Evolutionary conservation across 1,140 invertebrate genomes (phyloP).

Genomic region (Thaumatotibia leucotreta): DNA sequence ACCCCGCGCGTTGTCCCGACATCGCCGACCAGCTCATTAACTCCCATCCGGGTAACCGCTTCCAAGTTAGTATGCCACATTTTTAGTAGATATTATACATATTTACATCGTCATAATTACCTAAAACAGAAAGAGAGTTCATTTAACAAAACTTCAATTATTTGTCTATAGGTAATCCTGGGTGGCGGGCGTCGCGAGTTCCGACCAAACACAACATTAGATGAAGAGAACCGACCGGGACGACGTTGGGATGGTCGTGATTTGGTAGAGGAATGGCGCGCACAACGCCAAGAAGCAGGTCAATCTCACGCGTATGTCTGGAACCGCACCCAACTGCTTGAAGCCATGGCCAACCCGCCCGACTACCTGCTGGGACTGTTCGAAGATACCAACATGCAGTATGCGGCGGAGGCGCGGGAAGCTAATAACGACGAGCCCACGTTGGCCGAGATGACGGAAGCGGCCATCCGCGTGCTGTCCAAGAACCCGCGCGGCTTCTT

Average conservation of each 20-base stretch:
- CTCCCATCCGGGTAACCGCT: conserved; percentile 44
- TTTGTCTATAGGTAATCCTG: background rate
- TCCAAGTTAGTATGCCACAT: background rate
- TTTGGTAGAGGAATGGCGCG: conserved; percentile 74
- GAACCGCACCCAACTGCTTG: conserved; percentile 32
- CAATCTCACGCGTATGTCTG: conserved; percentile 35
- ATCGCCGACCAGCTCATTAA: conserved; percentile 78
- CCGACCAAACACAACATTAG: background rate
- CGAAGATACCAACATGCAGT: conserved; percentile 51
- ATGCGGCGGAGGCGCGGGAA: conserved; percentile 63
- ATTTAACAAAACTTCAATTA: too few species aligned
- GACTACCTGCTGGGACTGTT: conserved; percentile 75
- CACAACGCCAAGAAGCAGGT: conserved; percentile 53
- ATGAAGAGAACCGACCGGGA: background rate
- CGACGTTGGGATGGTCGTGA: conserved; percentile 55
- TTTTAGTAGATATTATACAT: background rate
- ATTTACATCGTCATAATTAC: background rate
- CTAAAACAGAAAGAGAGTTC: background rate
- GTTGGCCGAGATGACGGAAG: conserved; percentile 88
- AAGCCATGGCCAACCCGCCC: conserved; percentile 30
- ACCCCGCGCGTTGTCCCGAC: conserved; percentile 43
- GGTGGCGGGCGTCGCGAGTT: background rate
- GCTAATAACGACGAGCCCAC: conserved; percentile 79
- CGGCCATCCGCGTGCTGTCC: conserved; percentile 86
- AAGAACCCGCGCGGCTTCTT: conserved; percentile 91